These are phyloP conservation scores for Hyla sarda DNA, from an alignment of 2,113 vertebrate species.

Conservation along the genomic window DNA sequence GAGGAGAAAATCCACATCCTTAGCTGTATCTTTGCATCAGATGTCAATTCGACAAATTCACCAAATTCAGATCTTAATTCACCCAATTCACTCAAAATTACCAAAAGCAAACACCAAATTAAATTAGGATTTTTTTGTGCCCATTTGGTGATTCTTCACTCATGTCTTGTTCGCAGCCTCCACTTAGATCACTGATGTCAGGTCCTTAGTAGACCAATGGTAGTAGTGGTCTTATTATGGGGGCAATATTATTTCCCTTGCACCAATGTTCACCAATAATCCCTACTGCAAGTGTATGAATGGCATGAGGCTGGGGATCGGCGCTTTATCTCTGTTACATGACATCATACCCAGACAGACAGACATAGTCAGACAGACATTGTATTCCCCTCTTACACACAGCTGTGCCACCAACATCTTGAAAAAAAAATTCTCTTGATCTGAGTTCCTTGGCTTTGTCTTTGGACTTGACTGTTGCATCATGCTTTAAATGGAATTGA, in stretches of 20 bases:
- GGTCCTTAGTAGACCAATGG: not conserved
- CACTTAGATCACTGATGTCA: not conserved
- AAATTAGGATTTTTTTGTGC: too few relatives aligned
- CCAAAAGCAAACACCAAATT: too few relatives aligned
- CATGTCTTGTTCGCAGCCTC: too few relatives aligned
- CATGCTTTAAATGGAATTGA: conserved; percentile 82
- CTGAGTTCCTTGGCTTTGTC: conserved; percentile 68
- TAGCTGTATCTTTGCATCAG: too few relatives aligned
- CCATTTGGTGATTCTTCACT: too few relatives aligned
- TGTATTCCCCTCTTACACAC: not conserved
- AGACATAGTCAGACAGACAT: not conserved
- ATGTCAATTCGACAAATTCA: too few relatives aligned
- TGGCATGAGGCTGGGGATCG: not conserved
- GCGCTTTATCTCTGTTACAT: not conserved
- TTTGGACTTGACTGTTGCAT: conserved; percentile 78
- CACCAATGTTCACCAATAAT: not conserved
- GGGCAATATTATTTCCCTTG: not conserved
- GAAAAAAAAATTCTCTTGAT: not conserved
- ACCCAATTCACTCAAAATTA: too few relatives aligned
- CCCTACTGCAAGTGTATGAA: not conserved
- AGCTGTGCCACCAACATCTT: not conserved
- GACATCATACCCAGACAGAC: not conserved
- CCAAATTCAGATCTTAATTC: too few relatives aligned
- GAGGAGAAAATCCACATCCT: too few relatives aligned
- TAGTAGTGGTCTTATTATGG: not conserved